A percentile compares a stretch with the other conserved stretches of the same genome.
Conservation (phyloP, 2,113 vertebrate genomes). For the Prietella phreatophila region DNA sequence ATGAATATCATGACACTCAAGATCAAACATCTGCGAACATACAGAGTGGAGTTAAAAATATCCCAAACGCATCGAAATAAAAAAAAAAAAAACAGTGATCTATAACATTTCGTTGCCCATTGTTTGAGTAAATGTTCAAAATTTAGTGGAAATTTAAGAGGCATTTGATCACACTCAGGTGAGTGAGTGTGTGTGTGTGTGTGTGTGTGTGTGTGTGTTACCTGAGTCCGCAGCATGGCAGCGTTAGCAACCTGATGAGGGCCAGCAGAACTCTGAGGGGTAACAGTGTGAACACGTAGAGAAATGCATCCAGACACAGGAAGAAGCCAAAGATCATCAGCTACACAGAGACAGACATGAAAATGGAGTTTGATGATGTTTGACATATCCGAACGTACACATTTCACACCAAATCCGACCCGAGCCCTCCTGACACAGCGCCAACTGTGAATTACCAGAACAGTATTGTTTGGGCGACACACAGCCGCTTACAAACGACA, state of each 20-base stretch:
- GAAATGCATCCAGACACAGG: constrained; percentile 96
- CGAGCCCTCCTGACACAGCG: neutral
- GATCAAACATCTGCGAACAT: neutral
- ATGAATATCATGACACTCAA: neutral
- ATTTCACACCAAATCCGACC: neutral
- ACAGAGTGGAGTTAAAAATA: neutral
- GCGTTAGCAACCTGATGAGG: constrained; percentile 83
- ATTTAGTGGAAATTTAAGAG: neutral
- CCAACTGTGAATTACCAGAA: neutral
- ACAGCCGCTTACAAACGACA: neutral
- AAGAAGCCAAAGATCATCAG: constrained; percentile 97
- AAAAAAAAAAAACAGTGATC: neutral
- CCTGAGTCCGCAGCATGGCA: constrained; percentile 93
- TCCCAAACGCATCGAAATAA: neutral
- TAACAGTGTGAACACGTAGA: constrained; percentile 94
- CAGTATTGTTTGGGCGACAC: neutral
- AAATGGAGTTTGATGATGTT: neutral
- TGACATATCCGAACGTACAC: neutral
- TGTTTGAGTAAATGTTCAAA: neutral
- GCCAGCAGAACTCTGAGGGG: constrained; percentile 92
- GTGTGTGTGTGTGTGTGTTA: constrained; percentile 62
- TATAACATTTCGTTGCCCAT: neutral
- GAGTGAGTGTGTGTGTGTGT: constrained; percentile 49
- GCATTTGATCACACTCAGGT: neutral
- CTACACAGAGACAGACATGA: constrained; percentile 62